A percentile compares a stretch with the other conserved stretches of the same genome.
These are phyloP conservation scores for Lordiphosa collinella DNA, from an alignment of 1,140 invertebrate species.

Conservation along the genomic window DNA sequence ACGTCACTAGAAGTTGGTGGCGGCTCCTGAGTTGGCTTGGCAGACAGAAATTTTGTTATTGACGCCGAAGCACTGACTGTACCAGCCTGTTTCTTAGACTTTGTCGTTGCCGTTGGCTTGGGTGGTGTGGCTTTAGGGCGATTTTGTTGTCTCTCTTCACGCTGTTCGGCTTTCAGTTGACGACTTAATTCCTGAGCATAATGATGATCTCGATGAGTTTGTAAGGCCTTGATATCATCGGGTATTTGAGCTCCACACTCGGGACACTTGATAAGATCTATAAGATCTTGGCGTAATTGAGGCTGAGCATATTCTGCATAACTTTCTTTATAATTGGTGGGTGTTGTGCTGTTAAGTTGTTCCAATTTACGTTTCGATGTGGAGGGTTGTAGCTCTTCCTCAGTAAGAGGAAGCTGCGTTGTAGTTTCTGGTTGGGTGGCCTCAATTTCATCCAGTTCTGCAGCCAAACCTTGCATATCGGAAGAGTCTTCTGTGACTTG, in stretches of 20 bases:
- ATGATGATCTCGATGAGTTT: constrained; percentile 83
- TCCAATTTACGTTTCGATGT: constrained; percentile 54
- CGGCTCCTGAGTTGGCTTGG: constrained; percentile 16
- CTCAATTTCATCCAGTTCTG: constrained; percentile 54
- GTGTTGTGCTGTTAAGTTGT: constrained; percentile 18
- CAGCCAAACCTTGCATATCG: constrained; percentile 43
- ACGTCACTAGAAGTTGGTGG: constrained; percentile 18
- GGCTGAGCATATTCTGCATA: constrained; percentile 67
- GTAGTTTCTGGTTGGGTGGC: not conserved
- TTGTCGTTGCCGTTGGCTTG: constrained; percentile 29
- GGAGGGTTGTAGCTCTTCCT: constrained; percentile 31
- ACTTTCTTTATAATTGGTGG: constrained; percentile 29
- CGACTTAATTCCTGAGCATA: constrained; percentile 82
- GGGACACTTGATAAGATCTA: constrained; percentile 80
- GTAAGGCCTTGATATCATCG: constrained; percentile 68
- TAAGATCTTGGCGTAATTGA: constrained; percentile 31
- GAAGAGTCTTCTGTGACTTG: constrained; percentile 5
- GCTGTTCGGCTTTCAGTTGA: constrained; percentile 79
- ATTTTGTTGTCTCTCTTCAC: constrained; percentile 48
- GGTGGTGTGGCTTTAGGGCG: constrained; percentile 5
- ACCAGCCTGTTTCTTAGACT: constrained; percentile 28
- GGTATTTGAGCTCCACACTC: constrained; percentile 79
- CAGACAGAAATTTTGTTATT: constrained; percentile 53
- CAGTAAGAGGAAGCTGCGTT: constrained; percentile 11
- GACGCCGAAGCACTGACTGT: not conserved